Base-by-base conservation (phyloP, 1,140 invertebrate genomes). In the Condylostylus longicornis region DNA sequence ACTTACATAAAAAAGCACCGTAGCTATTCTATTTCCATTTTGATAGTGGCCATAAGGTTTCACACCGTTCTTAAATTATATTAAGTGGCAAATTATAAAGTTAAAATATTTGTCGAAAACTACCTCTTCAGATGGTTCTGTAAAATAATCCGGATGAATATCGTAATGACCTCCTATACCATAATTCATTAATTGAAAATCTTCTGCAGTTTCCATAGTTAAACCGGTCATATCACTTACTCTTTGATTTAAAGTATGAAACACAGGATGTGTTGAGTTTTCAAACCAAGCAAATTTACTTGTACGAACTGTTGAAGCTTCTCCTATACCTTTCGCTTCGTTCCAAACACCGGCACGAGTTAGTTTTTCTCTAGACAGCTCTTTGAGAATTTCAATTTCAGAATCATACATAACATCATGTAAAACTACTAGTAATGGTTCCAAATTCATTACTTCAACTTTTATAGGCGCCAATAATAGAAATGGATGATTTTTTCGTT, bases 241-340 rank as follows among this genome's bases (percentile, higher is more conserved):
- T 29, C 83, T 66, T 37, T 63, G 64, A 37, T 82, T 81, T 14
- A 97, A 74, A 38, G 68, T 70, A 9, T 66, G 70, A 12, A 98
- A 70, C n/a, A 80, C 67, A 32, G 72, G 59, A 49, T 93, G 73
- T 44, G 88, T 82, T 8, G 76, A 63, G 42, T 78, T 77, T 47
- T 78, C 44, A 79, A 79, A 7, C 98, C 62, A 98, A 2, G 84
- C 79, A 44, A 88, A 90, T 68, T 98, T 98, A 56, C 89, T 95
- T 49, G 97, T 95, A 44, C 95, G 74, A 56, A 93, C 94, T 48
- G 79, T 74, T 2, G 94, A 55, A 3, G 51, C 54, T 0, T 88
- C 90, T 19, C 79, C 10, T 74, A 74, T 60, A 83, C 85, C 37
- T 91, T 69, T 57, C 78, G 10, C 83, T 83, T 5, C 88, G 62